A percentile compares a stretch with the other conserved stretches of the same genome.
Evolutionary conservation across 2,797 vertebrate genomes (phyloP).

Genomic region (Cottoperca gobio): DNA sequence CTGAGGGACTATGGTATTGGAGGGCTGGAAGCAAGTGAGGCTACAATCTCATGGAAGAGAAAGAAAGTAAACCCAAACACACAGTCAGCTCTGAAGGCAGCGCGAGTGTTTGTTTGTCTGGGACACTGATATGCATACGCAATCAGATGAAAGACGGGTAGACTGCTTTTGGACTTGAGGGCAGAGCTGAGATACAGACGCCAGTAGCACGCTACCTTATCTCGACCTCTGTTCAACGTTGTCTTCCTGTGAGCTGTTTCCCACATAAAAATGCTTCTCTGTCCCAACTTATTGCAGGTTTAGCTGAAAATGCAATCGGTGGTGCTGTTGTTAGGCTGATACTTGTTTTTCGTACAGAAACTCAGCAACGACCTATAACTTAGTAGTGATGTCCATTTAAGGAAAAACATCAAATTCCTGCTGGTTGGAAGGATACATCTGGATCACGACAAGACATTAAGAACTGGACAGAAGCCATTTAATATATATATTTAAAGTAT

Average conservation of each 20-base stretch:
- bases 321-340: constrained; percentile 8
- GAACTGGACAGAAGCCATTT: too few species aligned
- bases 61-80: constrained; percentile 42
- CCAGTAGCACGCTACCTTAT: constrained; percentile 57
- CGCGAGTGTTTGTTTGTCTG: constrained; percentile 59
- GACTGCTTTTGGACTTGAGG: constrained; percentile 49
- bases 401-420: not conserved
- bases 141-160: constrained; percentile 60
- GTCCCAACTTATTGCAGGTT: constrained; percentile 26
- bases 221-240: constrained; percentile 49
- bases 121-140: constrained; percentile 62
- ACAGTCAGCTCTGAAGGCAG: constrained; percentile 53
- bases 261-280: constrained; percentile 33
- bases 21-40: constrained; percentile 46
- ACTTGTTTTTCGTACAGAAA: constrained; percentile 11
- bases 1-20: constrained; percentile 56
- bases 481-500: too few species aligned
- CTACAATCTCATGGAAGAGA: constrained; percentile 51
- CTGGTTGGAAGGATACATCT: not conserved
- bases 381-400: not conserved
- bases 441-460: not conserved
- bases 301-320: constrained; percentile 39
- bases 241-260: constrained; percentile 47
- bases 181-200: constrained; percentile 42
- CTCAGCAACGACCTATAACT: not conserved